These are phyloP conservation scores for Paramormyrops hopkinsi DNA, from an alignment of 2,797 vertebrate species.

Conservation along the genomic window DNA sequence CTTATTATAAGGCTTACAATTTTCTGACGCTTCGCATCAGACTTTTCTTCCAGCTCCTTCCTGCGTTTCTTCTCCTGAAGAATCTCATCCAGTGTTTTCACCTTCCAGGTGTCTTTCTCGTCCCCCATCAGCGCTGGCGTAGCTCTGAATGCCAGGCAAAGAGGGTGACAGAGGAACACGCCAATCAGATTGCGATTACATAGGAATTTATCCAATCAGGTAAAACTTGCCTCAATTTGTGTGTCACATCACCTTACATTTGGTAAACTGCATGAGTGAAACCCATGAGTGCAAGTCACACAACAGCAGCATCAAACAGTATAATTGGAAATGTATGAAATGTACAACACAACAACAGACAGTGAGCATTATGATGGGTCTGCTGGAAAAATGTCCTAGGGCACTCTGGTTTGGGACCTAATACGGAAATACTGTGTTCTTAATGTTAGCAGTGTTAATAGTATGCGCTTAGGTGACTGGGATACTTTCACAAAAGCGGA, in stretches of 20 bases:
- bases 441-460: not conserved
- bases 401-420: not conserved
- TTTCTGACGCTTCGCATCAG: slow-evolving; percentile 81
- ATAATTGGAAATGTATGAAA: not conserved
- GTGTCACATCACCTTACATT: not conserved
- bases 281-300: not conserved
- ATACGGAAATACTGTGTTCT: not conserved
- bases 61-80: slow-evolving; percentile 94
- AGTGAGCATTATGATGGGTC: not conserved
- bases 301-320: not conserved
- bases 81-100: slow-evolving; percentile 99
- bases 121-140: slow-evolving; percentile 90
- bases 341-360: not conserved
- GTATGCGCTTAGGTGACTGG: not conserved
- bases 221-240: not conserved
- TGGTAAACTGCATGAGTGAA: not conserved
- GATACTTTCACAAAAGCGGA: not conserved
- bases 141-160: slow-evolving; percentile 50
- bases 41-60: slow-evolving; percentile 89
- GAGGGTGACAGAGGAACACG: not conserved
- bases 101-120: slow-evolving; percentile 99
- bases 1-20: slow-evolving; percentile 64
- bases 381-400: not conserved
- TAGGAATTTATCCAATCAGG: not conserved
- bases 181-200: not conserved